phyloP scores from a whole-genome alignment of 2,113 vertebrate genomes.

The Climacteris rufus region DNA sequence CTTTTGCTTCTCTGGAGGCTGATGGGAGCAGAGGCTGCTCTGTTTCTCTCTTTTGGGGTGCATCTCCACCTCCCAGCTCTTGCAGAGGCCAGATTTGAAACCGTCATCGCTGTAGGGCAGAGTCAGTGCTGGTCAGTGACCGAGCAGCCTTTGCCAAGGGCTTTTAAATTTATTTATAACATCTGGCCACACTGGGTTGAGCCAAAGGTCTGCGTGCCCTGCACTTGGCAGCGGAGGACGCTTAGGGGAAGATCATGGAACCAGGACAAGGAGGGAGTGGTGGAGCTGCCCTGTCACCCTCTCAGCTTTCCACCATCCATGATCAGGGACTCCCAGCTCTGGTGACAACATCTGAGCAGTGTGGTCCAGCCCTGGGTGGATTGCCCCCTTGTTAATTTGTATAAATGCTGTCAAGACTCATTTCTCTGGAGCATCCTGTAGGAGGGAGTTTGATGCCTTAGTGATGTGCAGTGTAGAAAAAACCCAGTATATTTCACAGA shows the following conservation, averaged over 20 bases:
- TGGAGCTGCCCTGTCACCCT: background rate
- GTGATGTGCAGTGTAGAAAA: background rate
- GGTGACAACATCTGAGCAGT: background rate
- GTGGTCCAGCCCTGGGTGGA: background rate
- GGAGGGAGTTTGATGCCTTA: background rate
- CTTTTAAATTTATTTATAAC: background rate
- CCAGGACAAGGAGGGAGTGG: background rate
- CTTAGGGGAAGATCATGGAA: background rate
- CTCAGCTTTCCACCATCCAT: background rate
- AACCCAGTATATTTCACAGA: background rate
- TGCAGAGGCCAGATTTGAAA: background rate
- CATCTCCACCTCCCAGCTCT: background rate
- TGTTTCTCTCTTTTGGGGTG: accelerated
- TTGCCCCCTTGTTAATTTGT: background rate
- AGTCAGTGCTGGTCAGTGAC: background rate
- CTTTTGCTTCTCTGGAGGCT: background rate
- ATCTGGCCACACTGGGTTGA: background rate
- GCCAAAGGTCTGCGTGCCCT: background rate
- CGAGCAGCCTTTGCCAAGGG: background rate
- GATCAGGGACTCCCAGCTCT: background rate
- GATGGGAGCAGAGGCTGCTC: accelerated
- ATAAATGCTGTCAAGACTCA: background rate
- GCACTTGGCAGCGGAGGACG: accelerated
- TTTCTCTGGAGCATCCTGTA: background rate
- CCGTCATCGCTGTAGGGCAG: background rate